Base-by-base conservation (phyloP, 2,797 vertebrate genomes). In the Chanos chanos region DNA sequence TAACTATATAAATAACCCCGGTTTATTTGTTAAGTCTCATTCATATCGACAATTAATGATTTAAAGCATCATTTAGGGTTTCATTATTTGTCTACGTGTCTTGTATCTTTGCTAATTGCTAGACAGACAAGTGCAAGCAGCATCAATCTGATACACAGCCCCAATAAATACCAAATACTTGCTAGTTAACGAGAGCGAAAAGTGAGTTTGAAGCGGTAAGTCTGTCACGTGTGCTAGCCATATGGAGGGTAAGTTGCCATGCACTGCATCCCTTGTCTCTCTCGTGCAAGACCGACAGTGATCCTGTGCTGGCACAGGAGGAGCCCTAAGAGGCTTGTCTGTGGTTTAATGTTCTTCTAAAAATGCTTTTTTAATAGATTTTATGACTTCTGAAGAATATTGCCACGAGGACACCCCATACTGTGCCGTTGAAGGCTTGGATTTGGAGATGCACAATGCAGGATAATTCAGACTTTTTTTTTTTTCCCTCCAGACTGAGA, bases 331-430 rank as follows among this genome's bases (percentile, higher is more conserved):
- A 50, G 8, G 13, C 12, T 51, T 9, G 25, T 54, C 34, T 48
- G 25, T 37, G 56, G 50, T 41, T 27, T 27, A 40, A 33, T n/a
- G 22, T 44, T 51, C 37, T 57, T 47, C 37, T 33, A 16, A 37
- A 36, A 44, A 51, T 41, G 36, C n/a, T 41, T 49, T 24, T 27
- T 27, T 47, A 30, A 15, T 19, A 8, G 39, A 41, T 44, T 34
- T 25, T 15, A 50, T 36, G 9, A n/a, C 45, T 19, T 9, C 31
- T 36, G 12, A 34, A 44, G 30, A 28, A 28, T 4, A 1, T 3
- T 28, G 21, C 19, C 22, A 18, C 34, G 34, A 36, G 36, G 10
- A n/a, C 7, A 16, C 22, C 34, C 25, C 37, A 28, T 50, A 47
- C 18, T 28, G 28, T 40, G 36, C 40, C 28, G 18, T 48, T 56